Percentiles rank a stretch among this genome's conserved stretches.
These are phyloP conservation scores for Cephus pulcher DNA, from an alignment of 2,888 invertebrate species.

Conservation along the genomic window DNA sequence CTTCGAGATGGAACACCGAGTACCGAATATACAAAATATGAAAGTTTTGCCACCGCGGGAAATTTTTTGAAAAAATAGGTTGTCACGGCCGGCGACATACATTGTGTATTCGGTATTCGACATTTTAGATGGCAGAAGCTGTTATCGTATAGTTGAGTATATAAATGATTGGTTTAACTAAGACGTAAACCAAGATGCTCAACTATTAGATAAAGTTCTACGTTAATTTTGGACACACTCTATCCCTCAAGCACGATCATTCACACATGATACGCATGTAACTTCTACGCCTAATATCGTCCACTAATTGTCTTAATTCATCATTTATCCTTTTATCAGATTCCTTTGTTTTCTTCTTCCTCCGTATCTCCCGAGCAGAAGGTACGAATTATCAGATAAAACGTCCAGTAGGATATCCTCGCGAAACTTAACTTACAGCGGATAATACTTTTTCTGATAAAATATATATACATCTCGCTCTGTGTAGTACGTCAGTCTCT, in stretches of 20 bases:
- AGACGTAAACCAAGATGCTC: neutral
- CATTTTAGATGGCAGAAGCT: slow-evolving; percentile 28
- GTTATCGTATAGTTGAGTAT: neutral
- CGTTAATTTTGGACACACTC: neutral
- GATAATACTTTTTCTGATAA: slow-evolving; percentile 37
- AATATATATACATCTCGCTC: slow-evolving; percentile 42
- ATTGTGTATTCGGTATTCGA: slow-evolving; percentile 28
- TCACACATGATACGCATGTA: neutral
- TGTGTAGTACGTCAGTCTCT: slow-evolving; percentile 38
- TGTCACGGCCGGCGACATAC: slow-evolving; percentile 30
- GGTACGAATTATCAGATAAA: slow-evolving; percentile 10
- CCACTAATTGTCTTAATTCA: neutral
- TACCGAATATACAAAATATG: slow-evolving; percentile 35
- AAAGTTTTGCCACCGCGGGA: slow-evolving; percentile 24
- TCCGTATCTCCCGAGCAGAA: neutral
- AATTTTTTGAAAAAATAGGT: slow-evolving; percentile 41
- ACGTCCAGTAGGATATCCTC: slow-evolving; percentile 5
- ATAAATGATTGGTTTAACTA: neutral
- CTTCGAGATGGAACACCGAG: slow-evolving; percentile 17
- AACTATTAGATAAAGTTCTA: neutral
- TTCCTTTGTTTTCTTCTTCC: slow-evolving; percentile 9
- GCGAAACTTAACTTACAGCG: slow-evolving; percentile 10
- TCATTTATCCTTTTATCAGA: neutral
- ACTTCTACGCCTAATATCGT: neutral
- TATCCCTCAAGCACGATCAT: neutral